These are phyloP conservation scores for Leucophenga montana DNA, from an alignment of 2,888 invertebrate genomes.

Conservation along the genomic window DNA sequence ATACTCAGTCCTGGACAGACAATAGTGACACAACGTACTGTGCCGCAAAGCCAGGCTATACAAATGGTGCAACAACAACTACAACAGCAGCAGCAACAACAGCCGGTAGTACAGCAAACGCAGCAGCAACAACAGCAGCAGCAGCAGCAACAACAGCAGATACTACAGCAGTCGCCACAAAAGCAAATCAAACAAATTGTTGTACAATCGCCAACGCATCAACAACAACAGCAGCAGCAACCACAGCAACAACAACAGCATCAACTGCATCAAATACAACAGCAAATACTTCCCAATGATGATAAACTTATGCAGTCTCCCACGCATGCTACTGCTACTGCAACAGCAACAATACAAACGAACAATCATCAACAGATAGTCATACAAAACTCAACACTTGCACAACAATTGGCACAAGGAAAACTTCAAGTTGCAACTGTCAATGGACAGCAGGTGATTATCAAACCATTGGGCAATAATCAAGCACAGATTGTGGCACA, in stretches of 20 bases:
- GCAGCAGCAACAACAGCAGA: constrained; percentile 36
- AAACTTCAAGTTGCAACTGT: constrained; percentile 89
- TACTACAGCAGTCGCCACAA: constrained; percentile 50
- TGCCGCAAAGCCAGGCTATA: constrained; percentile 65
- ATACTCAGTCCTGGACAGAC: constrained; percentile 72
- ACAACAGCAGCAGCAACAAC: constrained; percentile 48
- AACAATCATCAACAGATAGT: constrained; percentile 77
- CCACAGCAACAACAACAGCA: constrained; percentile 49
- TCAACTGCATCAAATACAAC: constrained; percentile 48
- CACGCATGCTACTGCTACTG: constrained; percentile 53
- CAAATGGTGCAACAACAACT: constrained; percentile 60
- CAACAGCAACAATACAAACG: constrained; percentile 40
- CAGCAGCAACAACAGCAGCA: constrained; percentile 56
- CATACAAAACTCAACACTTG: constrained; percentile 83
- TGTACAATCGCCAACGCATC: constrained; percentile 53
- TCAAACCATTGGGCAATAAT: constrained; percentile 84
- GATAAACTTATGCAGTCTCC: constrained; percentile 54
- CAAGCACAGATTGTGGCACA: constrained; percentile 86
- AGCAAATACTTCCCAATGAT: constrained; percentile 49
- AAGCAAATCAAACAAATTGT: constrained; percentile 62
- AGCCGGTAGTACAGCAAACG: constrained; percentile 64
- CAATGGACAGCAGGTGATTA: constrained; percentile 88
- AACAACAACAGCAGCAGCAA: constrained; percentile 42
- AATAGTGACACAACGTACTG: constrained; percentile 70
- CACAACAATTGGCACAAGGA: constrained; percentile 86